Percentiles rank a stretch among this genome's conserved stretches.
These are phyloP conservation scores for Isaurus tuberculatus DNA, from an alignment of 92 coral and sea anemone species.

Conservation along the genomic window DNA sequence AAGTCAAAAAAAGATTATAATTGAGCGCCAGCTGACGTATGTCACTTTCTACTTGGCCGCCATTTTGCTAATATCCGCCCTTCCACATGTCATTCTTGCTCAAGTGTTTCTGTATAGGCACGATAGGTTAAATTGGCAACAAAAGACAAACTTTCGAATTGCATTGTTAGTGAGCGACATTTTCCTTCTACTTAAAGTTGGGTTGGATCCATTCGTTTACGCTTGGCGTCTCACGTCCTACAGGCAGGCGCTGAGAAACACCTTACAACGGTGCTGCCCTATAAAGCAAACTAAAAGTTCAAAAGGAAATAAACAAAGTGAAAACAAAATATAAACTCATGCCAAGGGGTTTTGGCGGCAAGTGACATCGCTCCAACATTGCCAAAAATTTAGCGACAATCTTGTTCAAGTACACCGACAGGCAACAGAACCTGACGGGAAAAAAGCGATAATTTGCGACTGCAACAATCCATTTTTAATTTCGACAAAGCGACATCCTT, in stretches of 20 bases:
- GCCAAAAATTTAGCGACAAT: too few species aligned
- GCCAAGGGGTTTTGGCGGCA: too few species aligned
- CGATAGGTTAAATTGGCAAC: neutral
- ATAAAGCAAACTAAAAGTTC: neutral
- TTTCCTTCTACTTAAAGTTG: conserved; percentile 37
- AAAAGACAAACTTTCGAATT: conserved; percentile 25
- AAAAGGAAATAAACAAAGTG: neutral
- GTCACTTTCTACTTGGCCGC: conserved; percentile 40
- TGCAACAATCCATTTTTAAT: too few species aligned
- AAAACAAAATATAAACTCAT: too few species aligned
- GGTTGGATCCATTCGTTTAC: conserved; percentile 38
- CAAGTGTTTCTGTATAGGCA: conserved; percentile 21
- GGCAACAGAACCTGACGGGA: too few species aligned
- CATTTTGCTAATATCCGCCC: conserved; percentile 31
- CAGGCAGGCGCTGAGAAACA: conserved; percentile 44
- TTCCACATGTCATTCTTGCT: conserved; percentile 39
- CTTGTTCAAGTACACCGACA: too few species aligned
- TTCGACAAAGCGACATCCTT: too few species aligned
- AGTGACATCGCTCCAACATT: too few species aligned
- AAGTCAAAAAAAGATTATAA: conserved; percentile 20
- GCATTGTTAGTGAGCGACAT: conserved; percentile 41
- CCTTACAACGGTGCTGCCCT: conserved; percentile 27
- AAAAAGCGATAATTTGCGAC: too few species aligned
- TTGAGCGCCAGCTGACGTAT: conserved; percentile 36
- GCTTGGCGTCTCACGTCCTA: conserved; percentile 46